Evolutionary conservation across 2,113 vertebrate genomes (phyloP), one percentile per base, ranked within the genome.

Genomic region (Misgurnus mizolepis): DNA sequence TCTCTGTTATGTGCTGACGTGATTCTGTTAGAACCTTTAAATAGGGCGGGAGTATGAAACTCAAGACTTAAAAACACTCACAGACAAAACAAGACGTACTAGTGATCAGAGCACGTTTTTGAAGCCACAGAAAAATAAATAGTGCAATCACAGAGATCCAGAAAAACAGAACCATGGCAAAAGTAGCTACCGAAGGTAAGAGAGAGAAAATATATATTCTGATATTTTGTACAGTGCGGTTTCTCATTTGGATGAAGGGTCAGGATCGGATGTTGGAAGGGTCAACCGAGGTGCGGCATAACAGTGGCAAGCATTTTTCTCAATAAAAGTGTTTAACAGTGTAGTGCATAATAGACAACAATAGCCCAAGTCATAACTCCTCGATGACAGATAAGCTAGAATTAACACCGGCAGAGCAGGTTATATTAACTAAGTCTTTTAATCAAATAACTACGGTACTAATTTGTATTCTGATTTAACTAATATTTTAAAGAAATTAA

Each of bases 101-200:
- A 66, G 17, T n/a, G 69, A 71, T 56, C 61, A 65, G 72, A 68
- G 14, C 62, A 73, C 22, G 22, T 22, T 22, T 22, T 1, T 22
- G 22, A 22, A 49, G 34, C 10, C 39, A 43, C 47, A 47, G 22
- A 11, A 73, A 83, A 71, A 66, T 61, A 75, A 40, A 47, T 7
- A 65, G 47, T 73, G 39, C 39, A 39, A 18, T 11, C 56, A 65
- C n/a, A 66, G 56, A 22, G 66, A 58, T 40, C 77, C 60, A 17
- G 39, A 8, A 49, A 68, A 84, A 84, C 53, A 18, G 73, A 87
- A 80, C 71, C 78, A 92, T 91, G 90, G 87, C 89, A 50, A 84
- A 81, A 81, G 81, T 78, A 61, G 76, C 75, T 8, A n/a, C 84
- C 62, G 90, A 93, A 93, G 91, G 92, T 92, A 93, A 92, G 92